These are phyloP conservation scores for Myiozetetes cayanensis DNA, from an alignment of 2,113 vertebrate species.

Conservation along the genomic window DNA sequence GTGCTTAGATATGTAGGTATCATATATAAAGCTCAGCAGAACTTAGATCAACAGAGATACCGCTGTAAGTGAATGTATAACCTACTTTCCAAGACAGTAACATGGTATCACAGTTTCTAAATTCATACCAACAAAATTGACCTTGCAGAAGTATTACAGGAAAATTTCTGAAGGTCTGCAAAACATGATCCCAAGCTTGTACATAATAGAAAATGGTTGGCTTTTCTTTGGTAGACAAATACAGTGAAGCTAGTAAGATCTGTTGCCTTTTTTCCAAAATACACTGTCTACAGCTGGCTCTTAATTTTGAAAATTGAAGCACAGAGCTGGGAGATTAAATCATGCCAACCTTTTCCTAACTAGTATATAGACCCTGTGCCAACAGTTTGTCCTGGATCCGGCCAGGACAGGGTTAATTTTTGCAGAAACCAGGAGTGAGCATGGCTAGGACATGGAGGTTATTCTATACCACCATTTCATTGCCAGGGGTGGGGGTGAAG, in stretches of 20 bases:
- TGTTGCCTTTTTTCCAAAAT: background rate
- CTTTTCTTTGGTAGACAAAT: background rate
- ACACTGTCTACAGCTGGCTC: background rate
- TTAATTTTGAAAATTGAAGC: constrained; percentile 46
- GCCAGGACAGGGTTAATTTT: background rate
- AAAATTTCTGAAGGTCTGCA: background rate
- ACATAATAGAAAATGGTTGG: background rate
- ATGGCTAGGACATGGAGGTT: background rate
- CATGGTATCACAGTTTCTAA: background rate
- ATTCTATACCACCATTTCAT: background rate
- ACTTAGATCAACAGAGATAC: background rate
- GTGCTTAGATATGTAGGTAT: background rate
- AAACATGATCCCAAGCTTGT: background rate
- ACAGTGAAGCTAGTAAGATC: background rate
- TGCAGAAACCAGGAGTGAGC: background rate
- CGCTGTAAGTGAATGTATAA: background rate
- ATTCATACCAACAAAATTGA: background rate
- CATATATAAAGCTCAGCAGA: background rate
- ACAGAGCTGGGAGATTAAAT: background rate
- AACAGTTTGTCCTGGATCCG: background rate
- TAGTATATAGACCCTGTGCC: background rate
- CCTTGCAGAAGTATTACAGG: background rate
- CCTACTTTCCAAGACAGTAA: background rate
- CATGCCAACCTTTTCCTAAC: background rate
- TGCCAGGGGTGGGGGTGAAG: background rate